phyloP scores from a whole-genome alignment of 2,888 invertebrate species.

The Rhagonycha lutea region DNA sequence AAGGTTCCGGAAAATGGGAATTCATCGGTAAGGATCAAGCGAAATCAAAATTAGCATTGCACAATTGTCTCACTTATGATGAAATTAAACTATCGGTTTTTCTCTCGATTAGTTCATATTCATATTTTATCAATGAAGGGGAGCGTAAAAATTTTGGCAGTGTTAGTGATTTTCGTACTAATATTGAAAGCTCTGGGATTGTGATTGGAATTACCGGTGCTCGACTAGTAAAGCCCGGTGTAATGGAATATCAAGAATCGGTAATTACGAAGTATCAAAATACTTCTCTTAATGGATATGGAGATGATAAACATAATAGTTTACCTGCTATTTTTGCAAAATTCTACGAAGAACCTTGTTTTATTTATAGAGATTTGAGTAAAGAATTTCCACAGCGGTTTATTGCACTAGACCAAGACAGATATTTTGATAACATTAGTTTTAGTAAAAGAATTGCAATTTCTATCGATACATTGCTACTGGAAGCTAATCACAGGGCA shows the following conservation, averaged over 20 bases:
- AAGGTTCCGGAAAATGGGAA: slow-evolving; percentile 59
- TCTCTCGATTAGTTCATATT: slow-evolving; percentile 60
- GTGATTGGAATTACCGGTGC: slow-evolving; percentile 58
- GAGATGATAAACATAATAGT: slow-evolving; percentile 31
- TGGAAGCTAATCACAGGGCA: slow-evolving; percentile 54
- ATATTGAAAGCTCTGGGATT: slow-evolving; percentile 57
- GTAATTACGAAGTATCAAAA: slow-evolving; percentile 58
- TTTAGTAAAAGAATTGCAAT: slow-evolving; percentile 51
- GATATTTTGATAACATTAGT: slow-evolving; percentile 51
- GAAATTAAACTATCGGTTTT: slow-evolving; percentile 64
- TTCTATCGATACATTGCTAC: slow-evolving; percentile 52
- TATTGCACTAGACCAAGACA: slow-evolving; percentile 35
- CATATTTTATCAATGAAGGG: slow-evolving; percentile 63
- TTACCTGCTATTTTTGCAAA: slow-evolving; percentile 42
- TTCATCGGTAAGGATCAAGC: slow-evolving; percentile 58
- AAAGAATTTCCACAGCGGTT: slow-evolving; percentile 10
- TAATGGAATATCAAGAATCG: slow-evolving; percentile 62
- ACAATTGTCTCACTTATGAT: slow-evolving; percentile 61
- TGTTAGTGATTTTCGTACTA: slow-evolving; percentile 47
- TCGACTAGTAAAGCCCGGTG: slow-evolving; percentile 54
- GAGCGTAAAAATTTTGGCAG: slow-evolving; percentile 59
- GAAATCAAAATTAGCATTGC: slow-evolving; percentile 54
- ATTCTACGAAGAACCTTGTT: slow-evolving; percentile 40
- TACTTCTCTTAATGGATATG: slow-evolving; percentile 57
- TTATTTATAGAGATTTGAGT: slow-evolving; percentile 15